phyloP scores from a whole-genome alignment of 2,888 invertebrate genomes.

The Lithophane ornitopus region DNA sequence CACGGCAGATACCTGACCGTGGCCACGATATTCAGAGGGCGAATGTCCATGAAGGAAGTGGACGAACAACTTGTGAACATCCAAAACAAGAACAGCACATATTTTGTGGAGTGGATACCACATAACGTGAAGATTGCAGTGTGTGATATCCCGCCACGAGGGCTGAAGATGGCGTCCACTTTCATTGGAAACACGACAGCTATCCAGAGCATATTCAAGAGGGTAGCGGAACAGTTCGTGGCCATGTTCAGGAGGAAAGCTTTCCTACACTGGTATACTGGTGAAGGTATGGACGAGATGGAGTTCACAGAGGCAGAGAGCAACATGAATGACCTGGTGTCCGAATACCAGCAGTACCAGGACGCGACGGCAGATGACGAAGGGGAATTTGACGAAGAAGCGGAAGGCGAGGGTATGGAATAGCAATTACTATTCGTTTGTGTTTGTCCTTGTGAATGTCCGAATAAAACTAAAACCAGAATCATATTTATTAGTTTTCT shows the following conservation, averaged over 20 bases:
- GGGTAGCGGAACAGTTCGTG: conserved; percentile 96
- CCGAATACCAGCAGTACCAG: conserved; percentile 95
- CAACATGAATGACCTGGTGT: conserved; percentile 94
- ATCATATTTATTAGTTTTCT: conserved; percentile 38
- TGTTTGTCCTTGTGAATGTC: conserved; percentile 76
- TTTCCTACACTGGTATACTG: conserved; percentile 99
- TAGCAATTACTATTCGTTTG: conserved; percentile 72
- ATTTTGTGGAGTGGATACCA: conserved; percentile 96
- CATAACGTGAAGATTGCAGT: conserved; percentile 95
- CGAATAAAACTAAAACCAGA: conserved; percentile 69
- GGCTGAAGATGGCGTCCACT: conserved; percentile 96
- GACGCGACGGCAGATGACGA: conserved; percentile 91
- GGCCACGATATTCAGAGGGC: conserved; percentile 96
- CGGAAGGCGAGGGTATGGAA: conserved; percentile 88
- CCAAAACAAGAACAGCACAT: conserved; percentile 94
- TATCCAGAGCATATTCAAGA: conserved; percentile 96
- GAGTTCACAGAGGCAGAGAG: conserved; percentile 98
- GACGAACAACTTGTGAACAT: conserved; percentile 95
- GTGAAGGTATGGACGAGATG: conserved; percentile 98
- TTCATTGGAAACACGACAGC: conserved; percentile 97
- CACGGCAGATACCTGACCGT: conserved; percentile 97
- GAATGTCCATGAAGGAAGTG: conserved; percentile 98
- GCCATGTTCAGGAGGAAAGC: conserved; percentile 99
- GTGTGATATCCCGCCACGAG: conserved; percentile 94
- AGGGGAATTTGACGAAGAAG: conserved; percentile 90